Base-by-base conservation (phyloP, 2,888 invertebrate genomes). In the Lithodes maja region DNA sequence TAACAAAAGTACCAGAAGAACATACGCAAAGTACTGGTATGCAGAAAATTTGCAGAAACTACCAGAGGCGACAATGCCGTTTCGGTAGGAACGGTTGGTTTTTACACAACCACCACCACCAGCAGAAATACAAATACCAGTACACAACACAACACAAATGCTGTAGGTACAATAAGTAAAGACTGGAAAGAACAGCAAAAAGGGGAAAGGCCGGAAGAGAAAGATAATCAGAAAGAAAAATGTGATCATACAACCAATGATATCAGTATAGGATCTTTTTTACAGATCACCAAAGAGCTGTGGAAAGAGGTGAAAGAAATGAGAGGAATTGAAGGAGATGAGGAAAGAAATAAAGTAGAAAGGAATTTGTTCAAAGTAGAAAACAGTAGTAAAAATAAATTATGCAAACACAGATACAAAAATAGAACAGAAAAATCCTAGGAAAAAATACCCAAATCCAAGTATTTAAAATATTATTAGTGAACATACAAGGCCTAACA, bases 401-500 rank as follows among this genome's bases (percentile, higher is more conserved):
- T 61, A 61, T 61, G 7, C 61, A 61, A 61, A 61, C 61, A 61
- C 12, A 61, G 61, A 61, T 61, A 61, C 61, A 61, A 61, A 61
- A 61, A 7, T 7, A 61, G 12, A 61, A 61, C 12, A 33, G 33
- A 7, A 61, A 12, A 61, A 61, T 12, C 12, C 5, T 61, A 61
- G 61, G 7, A 61, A 61, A 61, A 12, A 61, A 61, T 61, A 61
- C 61, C 61, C 5, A 61, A 61, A 61, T 7, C 61, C 12, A 61
- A 12, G 7, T 61, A 61, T 7, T 61, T 61, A 61, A 61, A 61
- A 61, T 61, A 61, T 12, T 61, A 61, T 61, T 61, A 61, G 12
- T 61, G 61, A 61, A 61, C 61, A 61, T 61, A 61, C 61, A 61
- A 61, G 61, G 61, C 61, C 61, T 61, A 61, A 61, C 61, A 61